phyloP scores from a whole-genome alignment of 2,113 vertebrate genomes.

The Pipa parva region DNA sequence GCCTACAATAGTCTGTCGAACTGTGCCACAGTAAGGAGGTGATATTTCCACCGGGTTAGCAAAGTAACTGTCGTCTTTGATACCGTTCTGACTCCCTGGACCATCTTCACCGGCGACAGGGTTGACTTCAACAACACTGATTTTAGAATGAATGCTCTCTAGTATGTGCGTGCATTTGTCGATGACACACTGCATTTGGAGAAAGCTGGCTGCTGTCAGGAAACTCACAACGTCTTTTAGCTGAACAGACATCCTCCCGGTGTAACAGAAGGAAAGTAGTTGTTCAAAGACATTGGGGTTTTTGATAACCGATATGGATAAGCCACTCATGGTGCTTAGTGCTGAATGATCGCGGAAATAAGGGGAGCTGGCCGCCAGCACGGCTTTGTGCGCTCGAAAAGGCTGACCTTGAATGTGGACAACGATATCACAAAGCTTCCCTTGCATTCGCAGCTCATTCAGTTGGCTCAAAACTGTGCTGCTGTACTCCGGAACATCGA shows the following conservation, averaged over 20 bases:
- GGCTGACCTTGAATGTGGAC: conserved; percentile 97
- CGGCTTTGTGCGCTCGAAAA: conserved; percentile 93
- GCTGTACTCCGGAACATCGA: conserved; percentile 98
- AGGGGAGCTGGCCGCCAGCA: conserved; percentile 92
- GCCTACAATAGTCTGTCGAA: conserved; percentile 61
- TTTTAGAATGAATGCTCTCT: conserved; percentile 95
- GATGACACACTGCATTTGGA: conserved; percentile 97
- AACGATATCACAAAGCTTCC: conserved; percentile 96
- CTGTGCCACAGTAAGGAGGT: conserved; percentile 85
- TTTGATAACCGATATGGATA: conserved; percentile 97
- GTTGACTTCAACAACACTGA: conserved; percentile 75
- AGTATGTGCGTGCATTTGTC: conserved; percentile 97
- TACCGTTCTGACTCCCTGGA: conserved; percentile 74
- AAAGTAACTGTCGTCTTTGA: conserved; percentile 85
- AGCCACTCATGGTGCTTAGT: conserved; percentile 95
- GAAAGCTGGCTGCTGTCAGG: conserved; percentile 94
- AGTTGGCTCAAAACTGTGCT: conserved; percentile 93
- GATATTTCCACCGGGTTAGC: conserved; percentile 94
- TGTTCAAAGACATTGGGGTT: conserved; percentile 95
- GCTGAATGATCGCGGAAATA: conserved; percentile 98
- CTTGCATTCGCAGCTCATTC: conserved; percentile 91
- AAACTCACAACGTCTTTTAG: conserved; percentile 96
- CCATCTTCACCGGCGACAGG: conserved; percentile 75
- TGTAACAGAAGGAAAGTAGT: conserved; percentile 97
- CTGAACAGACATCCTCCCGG: conserved; percentile 93